These are phyloP conservation scores for Dinoponera quadriceps DNA, from an alignment of 1,140 invertebrate genomes.

Conservation along the genomic window DNA sequence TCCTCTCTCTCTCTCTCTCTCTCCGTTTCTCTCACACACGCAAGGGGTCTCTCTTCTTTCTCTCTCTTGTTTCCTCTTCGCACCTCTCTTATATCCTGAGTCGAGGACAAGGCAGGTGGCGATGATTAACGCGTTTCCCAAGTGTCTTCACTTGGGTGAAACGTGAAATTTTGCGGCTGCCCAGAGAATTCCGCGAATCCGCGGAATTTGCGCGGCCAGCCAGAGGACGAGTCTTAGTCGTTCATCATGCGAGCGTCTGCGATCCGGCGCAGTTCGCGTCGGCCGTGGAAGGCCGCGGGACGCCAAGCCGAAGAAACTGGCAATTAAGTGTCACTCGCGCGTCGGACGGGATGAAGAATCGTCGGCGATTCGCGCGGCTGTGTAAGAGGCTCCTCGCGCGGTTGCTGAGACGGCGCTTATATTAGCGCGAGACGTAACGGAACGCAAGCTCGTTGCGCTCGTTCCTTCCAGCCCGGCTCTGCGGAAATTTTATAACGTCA, in stretches of 20 bases:
- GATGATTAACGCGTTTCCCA: constrained; percentile 69
- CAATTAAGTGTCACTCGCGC: constrained; percentile 60
- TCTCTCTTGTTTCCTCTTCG: constrained; percentile 8
- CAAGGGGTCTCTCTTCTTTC: background rate
- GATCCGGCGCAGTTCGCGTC: background rate
- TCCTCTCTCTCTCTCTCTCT: background rate
- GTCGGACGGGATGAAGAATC: constrained; percentile 49
- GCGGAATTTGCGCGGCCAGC: constrained; percentile 58
- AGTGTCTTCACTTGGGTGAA: constrained; percentile 51
- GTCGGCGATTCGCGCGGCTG: constrained; percentile 10
- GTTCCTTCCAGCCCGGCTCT: background rate
- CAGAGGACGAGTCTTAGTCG: constrained; percentile 61
- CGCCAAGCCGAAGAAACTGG: constrained; percentile 62
- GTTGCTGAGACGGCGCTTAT: constrained; percentile 17
- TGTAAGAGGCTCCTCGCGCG: constrained; percentile 3
- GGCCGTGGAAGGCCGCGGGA: background rate
- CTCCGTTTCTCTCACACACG: background rate
- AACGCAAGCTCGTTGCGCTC: constrained; percentile 21
- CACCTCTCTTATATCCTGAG: constrained; percentile 10
- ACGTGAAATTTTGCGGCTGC: constrained; percentile 66
- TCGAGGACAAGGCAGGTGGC: constrained; percentile 31
- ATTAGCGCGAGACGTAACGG: constrained; percentile 33
- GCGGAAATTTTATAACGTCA: constrained; percentile 23
- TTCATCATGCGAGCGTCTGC: constrained; percentile 59
- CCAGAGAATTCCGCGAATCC: constrained; percentile 60